A percentile compares a stretch with the other conserved stretches of the same genome.
Conservation (phyloP, 2,888 invertebrate species). For the Zaprionus obscuricornis region DNA sequence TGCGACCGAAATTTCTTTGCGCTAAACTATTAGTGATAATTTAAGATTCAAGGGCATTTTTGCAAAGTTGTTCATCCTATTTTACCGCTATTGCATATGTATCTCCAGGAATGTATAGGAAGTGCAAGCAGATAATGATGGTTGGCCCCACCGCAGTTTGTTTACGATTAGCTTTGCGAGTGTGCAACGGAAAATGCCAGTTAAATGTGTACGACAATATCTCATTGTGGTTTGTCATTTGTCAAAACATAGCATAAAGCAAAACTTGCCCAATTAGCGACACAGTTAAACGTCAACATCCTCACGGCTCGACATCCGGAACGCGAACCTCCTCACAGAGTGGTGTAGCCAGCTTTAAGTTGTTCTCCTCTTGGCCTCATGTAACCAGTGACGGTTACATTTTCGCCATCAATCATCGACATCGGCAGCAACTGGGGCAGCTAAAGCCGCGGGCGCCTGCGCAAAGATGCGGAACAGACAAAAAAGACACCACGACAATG, state of each 20-base stretch:
- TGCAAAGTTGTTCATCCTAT: slow-evolving; percentile 33
- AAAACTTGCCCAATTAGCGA: slow-evolving; percentile 72
- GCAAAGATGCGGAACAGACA: slow-evolving; percentile 62
- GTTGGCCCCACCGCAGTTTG: slow-evolving; percentile 44
- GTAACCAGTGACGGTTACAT: slow-evolving; percentile 75
- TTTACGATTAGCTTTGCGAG: slow-evolving; percentile 12
- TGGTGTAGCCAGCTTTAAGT: too few relatives aligned
- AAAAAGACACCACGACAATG: slow-evolving; percentile 27
- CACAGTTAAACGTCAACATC: slow-evolving; percentile 79
- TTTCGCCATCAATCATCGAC: slow-evolving; percentile 66
- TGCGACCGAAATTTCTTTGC: background rate
- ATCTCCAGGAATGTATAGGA: slow-evolving; percentile 46
- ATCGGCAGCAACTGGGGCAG: slow-evolving; percentile 29
- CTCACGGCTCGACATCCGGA: slow-evolving; percentile 76
- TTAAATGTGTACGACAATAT: slow-evolving; percentile 49
- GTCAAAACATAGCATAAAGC: slow-evolving; percentile 56
- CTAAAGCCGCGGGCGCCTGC: slow-evolving; percentile 53
- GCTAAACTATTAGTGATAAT: slow-evolving; percentile 1
- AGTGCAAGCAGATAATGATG: slow-evolving; percentile 28
- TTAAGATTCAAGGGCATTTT: slow-evolving; percentile 20
- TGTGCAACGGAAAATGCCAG: slow-evolving; percentile 33
- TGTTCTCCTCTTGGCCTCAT: slow-evolving; percentile 32
- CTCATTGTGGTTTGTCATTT: slow-evolving; percentile 67
- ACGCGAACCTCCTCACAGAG: too few relatives aligned
- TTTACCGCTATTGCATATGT: slow-evolving; percentile 51